Evolutionary conservation across 2,888 invertebrate species (phyloP).

Genomic region (Romanomermis culicivorax): DNA sequence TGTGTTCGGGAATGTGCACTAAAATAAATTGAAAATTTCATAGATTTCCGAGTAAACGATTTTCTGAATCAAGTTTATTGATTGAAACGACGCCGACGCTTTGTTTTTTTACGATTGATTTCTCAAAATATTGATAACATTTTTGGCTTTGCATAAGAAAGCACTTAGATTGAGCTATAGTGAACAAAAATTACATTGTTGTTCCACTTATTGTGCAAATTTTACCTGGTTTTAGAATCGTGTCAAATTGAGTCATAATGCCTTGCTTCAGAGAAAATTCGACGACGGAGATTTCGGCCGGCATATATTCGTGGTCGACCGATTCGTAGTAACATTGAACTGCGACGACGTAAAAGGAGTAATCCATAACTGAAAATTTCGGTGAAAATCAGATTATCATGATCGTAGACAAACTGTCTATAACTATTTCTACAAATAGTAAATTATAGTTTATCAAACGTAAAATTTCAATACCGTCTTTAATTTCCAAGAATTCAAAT

Average conservation of each 20-base stretch:
- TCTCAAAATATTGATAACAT: too few species aligned
- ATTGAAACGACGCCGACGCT: neutral
- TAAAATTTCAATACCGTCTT: too few species aligned
- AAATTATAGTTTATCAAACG: too few species aligned
- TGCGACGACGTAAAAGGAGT: neutral
- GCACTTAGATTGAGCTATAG: too few species aligned
- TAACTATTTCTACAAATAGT: too few species aligned
- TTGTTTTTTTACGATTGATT: too few species aligned
- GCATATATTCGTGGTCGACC: neutral
- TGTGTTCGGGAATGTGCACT: neutral
- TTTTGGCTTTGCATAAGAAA: too few species aligned
- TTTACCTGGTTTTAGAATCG: neutral
- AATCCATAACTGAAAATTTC: neutral
- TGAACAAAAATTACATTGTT: too few species aligned
- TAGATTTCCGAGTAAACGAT: neutral
- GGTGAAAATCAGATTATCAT: too few species aligned
- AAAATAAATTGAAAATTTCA: neutral
- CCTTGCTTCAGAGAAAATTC: neutral
- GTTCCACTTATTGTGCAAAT: neutral
- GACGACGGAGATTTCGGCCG: constrained; percentile 3
- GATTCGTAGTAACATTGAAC: neutral
- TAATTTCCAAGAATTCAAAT: too few species aligned
- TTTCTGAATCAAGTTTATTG: neutral
- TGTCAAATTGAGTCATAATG: neutral
- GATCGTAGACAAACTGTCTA: too few species aligned